These are phyloP conservation scores for Xestia xanthographa DNA, from an alignment of 2,888 invertebrate species.

Conservation along the genomic window DNA sequence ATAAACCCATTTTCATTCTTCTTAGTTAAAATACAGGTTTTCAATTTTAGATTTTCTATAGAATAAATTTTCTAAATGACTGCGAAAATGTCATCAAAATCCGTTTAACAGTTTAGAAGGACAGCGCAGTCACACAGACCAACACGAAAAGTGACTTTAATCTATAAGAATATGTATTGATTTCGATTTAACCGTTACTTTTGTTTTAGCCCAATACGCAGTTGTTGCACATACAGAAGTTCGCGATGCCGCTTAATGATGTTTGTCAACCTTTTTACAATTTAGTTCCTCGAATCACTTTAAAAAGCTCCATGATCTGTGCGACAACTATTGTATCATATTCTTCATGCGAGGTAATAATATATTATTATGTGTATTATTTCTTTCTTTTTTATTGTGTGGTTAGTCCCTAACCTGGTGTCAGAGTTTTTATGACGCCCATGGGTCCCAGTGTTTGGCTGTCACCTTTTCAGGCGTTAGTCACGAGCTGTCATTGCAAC, in stretches of 20 bases:
- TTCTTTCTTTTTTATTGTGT: too few species aligned
- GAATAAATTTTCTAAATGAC: background rate
- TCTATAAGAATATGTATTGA: background rate
- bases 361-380: background rate
- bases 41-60: background rate
- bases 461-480: background rate
- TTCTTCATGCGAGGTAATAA: conserved; percentile 1
- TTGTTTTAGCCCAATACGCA: conserved; percentile 2
- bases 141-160: background rate
- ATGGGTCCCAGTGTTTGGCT: background rate
- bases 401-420: too few species aligned
- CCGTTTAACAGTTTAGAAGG: background rate
- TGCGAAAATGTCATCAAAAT: background rate
- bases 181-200: background rate
- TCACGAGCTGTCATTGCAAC: background rate
- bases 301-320: background rate
- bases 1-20: background rate
- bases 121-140: background rate
- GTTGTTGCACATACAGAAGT: background rate
- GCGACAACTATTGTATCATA: conserved; percentile 2
- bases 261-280: background rate
- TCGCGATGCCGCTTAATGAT: conserved; percentile 1
- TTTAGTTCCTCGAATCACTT: background rate
- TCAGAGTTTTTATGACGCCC: too few species aligned
- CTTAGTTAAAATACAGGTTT: background rate